A percentile compares a stretch with the other conserved stretches of the same genome.
phyloP scores from a whole-genome alignment of 2,888 invertebrate genomes.

The Leuctra nigra region DNA sequence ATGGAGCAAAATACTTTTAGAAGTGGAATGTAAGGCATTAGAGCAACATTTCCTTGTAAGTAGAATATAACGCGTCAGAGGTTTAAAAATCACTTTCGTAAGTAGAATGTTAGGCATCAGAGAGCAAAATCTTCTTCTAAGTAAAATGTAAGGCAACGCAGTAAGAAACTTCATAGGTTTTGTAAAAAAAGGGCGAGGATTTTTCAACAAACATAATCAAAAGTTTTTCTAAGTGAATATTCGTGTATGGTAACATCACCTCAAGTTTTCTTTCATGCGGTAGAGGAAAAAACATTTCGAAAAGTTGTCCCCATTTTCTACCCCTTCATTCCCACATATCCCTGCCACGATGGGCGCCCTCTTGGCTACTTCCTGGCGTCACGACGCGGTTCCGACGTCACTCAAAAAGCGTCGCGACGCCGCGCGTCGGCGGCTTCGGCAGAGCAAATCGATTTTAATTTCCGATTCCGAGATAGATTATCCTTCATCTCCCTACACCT shows the following conservation, averaged over 20 bases:
- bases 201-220: slow-evolving; percentile 3
- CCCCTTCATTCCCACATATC: slow-evolving; percentile 14
- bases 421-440: slow-evolving; percentile 21
- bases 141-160: no score
- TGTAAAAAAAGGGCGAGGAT: no score
- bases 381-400: slow-evolving; percentile 21
- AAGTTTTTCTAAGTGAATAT: slow-evolving; percentile 14
- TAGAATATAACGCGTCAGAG: no score
- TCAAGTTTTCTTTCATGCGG: slow-evolving; percentile 16
- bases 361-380: slow-evolving; percentile 27
- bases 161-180: no score
- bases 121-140: no score
- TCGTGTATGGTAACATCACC: slow-evolving; percentile 13
- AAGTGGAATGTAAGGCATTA: no score
- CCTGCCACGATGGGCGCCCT: slow-evolving; percentile 18
- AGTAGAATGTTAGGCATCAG: no score
- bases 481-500: slow-evolving; percentile 26
- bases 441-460: slow-evolving; percentile 30
- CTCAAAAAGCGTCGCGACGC: slow-evolving; percentile 25
- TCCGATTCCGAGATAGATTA: slow-evolving; percentile 30
- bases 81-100: no score
- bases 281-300: slow-evolving; percentile 11
- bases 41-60: no score
- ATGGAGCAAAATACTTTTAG: no score
- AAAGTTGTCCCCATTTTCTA: background rate